These are phyloP conservation scores for Dendrolimus punctatus DNA, from an alignment of 1,140 invertebrate genomes.

Conservation along the genomic window DNA sequence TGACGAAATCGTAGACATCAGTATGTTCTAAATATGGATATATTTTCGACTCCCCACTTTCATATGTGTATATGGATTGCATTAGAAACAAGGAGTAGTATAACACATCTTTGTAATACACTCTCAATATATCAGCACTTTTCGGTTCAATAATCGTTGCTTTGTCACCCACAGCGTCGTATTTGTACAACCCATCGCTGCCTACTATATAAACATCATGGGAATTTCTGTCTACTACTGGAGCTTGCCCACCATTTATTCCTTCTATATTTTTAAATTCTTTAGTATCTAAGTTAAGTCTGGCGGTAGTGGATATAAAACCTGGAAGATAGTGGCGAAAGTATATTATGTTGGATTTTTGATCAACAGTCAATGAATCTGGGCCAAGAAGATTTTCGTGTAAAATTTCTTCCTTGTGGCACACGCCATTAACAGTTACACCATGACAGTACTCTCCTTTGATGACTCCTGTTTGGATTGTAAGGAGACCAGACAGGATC, in stretches of 20 bases:
- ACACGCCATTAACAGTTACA: slow-evolving; percentile 23
- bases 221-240: slow-evolving; percentile 36
- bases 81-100: slow-evolving; percentile 42
- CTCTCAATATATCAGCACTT: slow-evolving; percentile 33
- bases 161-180: slow-evolving; percentile 27
- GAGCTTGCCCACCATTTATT: slow-evolving; percentile 42
- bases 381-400: slow-evolving; percentile 38
- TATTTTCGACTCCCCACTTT: slow-evolving; percentile 24
- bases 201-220: slow-evolving; percentile 44
- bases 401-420: slow-evolving; percentile 31
- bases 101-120: slow-evolving; percentile 43
- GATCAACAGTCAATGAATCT: slow-evolving; percentile 35
- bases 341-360: slow-evolving; percentile 36
- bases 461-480: slow-evolving; percentile 27
- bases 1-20: slow-evolving; percentile 43
- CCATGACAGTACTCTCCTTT: slow-evolving; percentile 30
- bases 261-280: slow-evolving; percentile 31
- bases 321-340: slow-evolving; percentile 42
- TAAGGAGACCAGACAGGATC: slow-evolving; percentile 20
- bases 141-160: slow-evolving; percentile 23
- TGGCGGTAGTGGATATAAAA: slow-evolving; percentile 32
- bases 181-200: slow-evolving; percentile 47
- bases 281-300: slow-evolving; percentile 41
- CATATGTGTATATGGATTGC: slow-evolving; percentile 39
- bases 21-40: slow-evolving; percentile 47